A percentile compares a stretch with the other conserved stretches of the same genome.
These are phyloP conservation scores for Chelidonichthys spinosus DNA, from an alignment of 2,797 vertebrate genomes.

Conservation along the genomic window DNA sequence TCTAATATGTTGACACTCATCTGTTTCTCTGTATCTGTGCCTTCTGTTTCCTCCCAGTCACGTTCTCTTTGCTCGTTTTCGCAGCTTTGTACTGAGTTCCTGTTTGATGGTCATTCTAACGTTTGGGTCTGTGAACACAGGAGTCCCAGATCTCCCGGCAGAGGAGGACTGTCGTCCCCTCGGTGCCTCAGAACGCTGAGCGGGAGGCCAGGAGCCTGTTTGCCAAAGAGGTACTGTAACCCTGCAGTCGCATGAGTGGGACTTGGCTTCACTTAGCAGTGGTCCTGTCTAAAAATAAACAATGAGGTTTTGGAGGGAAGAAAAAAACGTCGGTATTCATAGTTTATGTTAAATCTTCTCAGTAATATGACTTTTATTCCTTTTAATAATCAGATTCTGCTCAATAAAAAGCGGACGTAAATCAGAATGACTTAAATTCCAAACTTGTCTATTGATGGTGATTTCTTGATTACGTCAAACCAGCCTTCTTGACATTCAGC, in stretches of 20 bases:
- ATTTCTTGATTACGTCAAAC: slow-evolving; percentile 10
- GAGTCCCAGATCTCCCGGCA: slow-evolving; percentile 90
- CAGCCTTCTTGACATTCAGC: not conserved
- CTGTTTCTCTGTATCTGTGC: slow-evolving; percentile 12
- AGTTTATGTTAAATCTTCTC: not conserved
- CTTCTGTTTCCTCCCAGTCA: slow-evolving; percentile 15
- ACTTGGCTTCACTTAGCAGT: not conserved
- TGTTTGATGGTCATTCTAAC: not conserved
- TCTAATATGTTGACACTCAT: slow-evolving; percentile 20
- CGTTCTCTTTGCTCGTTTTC: slow-evolving; percentile 4
- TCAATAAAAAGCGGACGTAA: not conserved
- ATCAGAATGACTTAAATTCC: not conserved
- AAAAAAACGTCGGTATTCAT: not conserved
- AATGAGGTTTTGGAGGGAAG: not conserved
- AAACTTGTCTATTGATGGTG: not conserved
- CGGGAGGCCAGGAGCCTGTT: slow-evolving; percentile 93
- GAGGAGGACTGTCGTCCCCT: slow-evolving; percentile 89
- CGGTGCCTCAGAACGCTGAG: slow-evolving; percentile 93
- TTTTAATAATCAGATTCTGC: not conserved
- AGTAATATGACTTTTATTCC: not conserved
- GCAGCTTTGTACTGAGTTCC: not conserved
- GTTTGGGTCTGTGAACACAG: slow-evolving; percentile 67
- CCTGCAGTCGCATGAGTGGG: not conserved
- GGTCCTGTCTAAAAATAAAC: slow-evolving; percentile 4
- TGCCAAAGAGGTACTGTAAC: slow-evolving; percentile 91